phyloP scores from a whole-genome alignment of 2,113 vertebrate species.

The Polypterus senegalus region DNA sequence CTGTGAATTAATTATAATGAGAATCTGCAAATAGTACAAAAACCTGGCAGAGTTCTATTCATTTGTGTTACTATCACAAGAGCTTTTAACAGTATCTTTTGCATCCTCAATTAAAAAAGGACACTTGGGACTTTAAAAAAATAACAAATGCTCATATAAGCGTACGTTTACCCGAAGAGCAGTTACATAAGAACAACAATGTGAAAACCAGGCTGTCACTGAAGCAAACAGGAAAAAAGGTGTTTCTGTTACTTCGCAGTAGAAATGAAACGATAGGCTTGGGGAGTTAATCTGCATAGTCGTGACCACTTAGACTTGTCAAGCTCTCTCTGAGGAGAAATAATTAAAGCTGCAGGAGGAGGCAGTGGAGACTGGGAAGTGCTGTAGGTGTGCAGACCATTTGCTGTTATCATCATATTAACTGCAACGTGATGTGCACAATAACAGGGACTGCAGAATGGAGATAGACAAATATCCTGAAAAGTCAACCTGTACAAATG shows the following conservation, averaged over 20 bases:
- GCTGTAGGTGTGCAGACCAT: conserved; percentile 43
- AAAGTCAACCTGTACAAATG: no score
- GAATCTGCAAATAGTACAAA: not conserved
- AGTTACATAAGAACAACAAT: not conserved
- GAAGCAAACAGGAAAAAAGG: conserved; percentile 19
- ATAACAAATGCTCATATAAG: no score
- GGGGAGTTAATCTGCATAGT: conserved; percentile 49
- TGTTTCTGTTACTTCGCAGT: conserved; percentile 16
- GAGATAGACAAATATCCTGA: conserved; percentile 11
- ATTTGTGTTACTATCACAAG: no score
- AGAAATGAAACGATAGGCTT: conserved; percentile 28
- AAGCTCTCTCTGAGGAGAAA: conserved; percentile 53
- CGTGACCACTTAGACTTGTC: conserved; percentile 48
- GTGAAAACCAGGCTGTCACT: not conserved
- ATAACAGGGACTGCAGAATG: conserved; percentile 45
- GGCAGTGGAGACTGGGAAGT: conserved; percentile 34
- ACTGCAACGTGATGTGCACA: conserved; percentile 52
- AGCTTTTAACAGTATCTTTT: no score
- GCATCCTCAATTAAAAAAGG: no score
- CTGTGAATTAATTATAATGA: not conserved
- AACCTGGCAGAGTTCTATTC: not conserved
- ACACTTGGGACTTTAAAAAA: no score
- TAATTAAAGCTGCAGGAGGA: conserved; percentile 59
- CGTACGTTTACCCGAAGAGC: no score
- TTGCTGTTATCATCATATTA: conserved; percentile 53